These are phyloP conservation scores for Oscheius sp. DNA, from an alignment of 2,888 invertebrate species.

Conservation along the genomic window DNA sequence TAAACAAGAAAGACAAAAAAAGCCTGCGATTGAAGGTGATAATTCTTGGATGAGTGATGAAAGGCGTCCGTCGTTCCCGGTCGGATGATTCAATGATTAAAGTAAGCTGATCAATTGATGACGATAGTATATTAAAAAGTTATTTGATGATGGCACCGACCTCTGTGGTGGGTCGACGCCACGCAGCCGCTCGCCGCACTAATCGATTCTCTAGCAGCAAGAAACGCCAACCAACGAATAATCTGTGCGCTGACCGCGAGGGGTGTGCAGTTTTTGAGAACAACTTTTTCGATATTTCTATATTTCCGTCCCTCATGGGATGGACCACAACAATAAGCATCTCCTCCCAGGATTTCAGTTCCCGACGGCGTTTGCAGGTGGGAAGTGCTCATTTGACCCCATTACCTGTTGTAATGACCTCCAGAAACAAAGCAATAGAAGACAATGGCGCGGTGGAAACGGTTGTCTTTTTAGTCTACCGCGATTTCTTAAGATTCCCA, in stretches of 20 bases:
- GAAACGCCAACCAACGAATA: conserved; percentile 32
- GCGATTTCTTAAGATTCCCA: too few relatives aligned
- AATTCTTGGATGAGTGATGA: too few relatives aligned
- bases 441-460: too few relatives aligned
- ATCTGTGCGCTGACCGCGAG: conserved; percentile 29
- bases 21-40: too few relatives aligned
- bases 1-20: too few relatives aligned
- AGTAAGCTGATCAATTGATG: too few relatives aligned
- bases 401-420: too few relatives aligned
- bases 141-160: conserved; percentile 19
- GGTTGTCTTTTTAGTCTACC: too few relatives aligned
- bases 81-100: too few relatives aligned
- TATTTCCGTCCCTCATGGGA: conserved; percentile 34
- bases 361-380: conserved; percentile 40
- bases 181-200: conserved; percentile 29
- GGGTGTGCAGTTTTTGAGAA: conserved; percentile 33
- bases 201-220: conserved; percentile 26
- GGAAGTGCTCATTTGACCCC: not conserved
- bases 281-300: conserved; percentile 10
- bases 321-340: conserved; percentile 47
- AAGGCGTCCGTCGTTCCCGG: too few relatives aligned
- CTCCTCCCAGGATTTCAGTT: conserved; percentile 40
- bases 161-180: conserved; percentile 19
- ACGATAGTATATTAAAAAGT: not conserved
- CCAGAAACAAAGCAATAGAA: too few relatives aligned